A percentile compares a stretch with the other conserved stretches of the same genome.
Evolutionary conservation across 2,113 vertebrate species (phyloP).

Genomic region (Orycteropus afer): DNA sequence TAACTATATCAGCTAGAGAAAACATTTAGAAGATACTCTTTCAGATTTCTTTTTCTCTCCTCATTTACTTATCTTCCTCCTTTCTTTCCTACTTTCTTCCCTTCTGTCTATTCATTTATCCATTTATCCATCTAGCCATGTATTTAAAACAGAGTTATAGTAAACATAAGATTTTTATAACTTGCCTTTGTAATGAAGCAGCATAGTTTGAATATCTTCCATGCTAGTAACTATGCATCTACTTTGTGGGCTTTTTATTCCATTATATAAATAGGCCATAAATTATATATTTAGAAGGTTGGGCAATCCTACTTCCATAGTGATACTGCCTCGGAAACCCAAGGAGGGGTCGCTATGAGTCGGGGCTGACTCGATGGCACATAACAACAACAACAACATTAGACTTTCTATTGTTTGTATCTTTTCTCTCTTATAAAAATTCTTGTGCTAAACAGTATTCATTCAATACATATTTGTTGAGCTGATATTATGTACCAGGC

Average conservation of each 20-base stretch:
- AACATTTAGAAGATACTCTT: neutral
- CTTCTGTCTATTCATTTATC: neutral
- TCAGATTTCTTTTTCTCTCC: neutral
- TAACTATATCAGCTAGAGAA: neutral
- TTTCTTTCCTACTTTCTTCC: neutral
- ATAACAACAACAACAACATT: too few species aligned
- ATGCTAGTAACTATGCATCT: neutral
- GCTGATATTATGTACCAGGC: neutral
- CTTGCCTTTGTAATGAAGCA: neutral
- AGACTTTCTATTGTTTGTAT: neutral
- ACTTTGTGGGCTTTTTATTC: neutral
- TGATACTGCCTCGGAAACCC: too few species aligned
- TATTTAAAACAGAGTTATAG: constrained; percentile 6
- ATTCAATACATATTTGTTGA: neutral
- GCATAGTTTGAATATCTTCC: neutral
- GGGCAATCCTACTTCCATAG: too few species aligned
- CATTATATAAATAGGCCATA: neutral
- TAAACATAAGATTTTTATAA: neutral
- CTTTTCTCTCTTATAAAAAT: neutral
- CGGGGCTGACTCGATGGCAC: too few species aligned
- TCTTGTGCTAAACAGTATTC: neutral
- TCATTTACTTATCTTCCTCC: neutral
- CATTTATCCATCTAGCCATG: neutral
- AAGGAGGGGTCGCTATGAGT: too few species aligned
- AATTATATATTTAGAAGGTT: neutral